These are phyloP conservation scores for Trinectes maculatus DNA, from an alignment of 2,113 vertebrate species.

Conservation along the genomic window DNA sequence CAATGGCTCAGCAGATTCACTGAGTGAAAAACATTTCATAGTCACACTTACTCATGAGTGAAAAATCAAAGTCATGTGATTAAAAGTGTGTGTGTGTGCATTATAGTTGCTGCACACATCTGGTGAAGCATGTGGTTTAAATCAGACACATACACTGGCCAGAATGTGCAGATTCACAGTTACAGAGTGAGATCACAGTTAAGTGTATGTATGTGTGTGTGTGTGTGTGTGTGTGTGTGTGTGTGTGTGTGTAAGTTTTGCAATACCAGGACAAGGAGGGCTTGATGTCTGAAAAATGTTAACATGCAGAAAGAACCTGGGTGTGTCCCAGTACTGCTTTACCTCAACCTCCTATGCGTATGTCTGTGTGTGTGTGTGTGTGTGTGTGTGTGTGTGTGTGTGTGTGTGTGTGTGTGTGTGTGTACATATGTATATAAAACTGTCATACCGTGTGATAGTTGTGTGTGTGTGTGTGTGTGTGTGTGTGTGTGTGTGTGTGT, in stretches of 20 bases:
- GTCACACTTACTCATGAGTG: slow-evolving; percentile 41
- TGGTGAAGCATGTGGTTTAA: slow-evolving; percentile 67
- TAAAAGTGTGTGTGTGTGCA: slow-evolving; percentile 17
- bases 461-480: slow-evolving; percentile 1
- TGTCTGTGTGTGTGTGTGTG: slow-evolving; percentile 25
- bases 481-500: not conserved
- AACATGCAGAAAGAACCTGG: slow-evolving; percentile 49
- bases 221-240: slow-evolving; percentile 19
- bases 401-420: not conserved
- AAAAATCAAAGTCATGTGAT: slow-evolving; percentile 36
- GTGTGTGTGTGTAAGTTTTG: slow-evolving; percentile 17
- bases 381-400: slow-evolving; percentile 11
- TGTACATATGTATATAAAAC: not conserved
- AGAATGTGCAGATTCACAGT: slow-evolving; percentile 55
- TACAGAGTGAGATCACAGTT: slow-evolving; percentile 54
- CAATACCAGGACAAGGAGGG: slow-evolving; percentile 20
- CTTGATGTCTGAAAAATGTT: slow-evolving; percentile 49
- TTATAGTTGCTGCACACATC: slow-evolving; percentile 28
- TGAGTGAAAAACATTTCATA: not conserved
- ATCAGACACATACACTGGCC: slow-evolving; percentile 58
- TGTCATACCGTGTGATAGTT: too few relatives aligned
- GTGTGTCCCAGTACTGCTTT: slow-evolving; percentile 26
- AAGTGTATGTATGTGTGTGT: slow-evolving; percentile 4
- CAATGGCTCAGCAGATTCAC: slow-evolving; percentile 22
- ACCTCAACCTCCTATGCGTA: slow-evolving; percentile 21